Base-by-base conservation (phyloP, 2,113 vertebrate genomes). In the Cyanoramphus novaezelandiae region DNA sequence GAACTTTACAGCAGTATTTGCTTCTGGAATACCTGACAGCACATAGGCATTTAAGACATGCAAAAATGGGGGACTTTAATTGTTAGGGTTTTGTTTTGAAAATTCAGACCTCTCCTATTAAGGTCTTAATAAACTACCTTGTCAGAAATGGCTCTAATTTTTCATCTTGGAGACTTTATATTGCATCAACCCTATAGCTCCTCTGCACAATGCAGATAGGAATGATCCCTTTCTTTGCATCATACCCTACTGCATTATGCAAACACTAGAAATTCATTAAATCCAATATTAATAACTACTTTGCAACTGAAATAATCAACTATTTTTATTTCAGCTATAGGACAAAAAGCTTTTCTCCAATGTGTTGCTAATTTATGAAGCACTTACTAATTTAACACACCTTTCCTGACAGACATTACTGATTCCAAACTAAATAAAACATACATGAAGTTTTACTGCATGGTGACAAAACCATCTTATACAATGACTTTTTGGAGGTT, bases 401-500 rank as follows among this genome's bases (percentile, higher is more conserved):
- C 31, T 72, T 72, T 79, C 27, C 33, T 68, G 65, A 72, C 39
- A 81, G 37, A 29, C 50, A 65, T 41, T 23, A 78, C 17, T 35
- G 20, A 53, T 57, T 91, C 77, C 72, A 85, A 89, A 65, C 39
- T 24, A 72, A 68, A 53, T 68, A 29, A 18, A 62, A 78, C n/a
- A 64, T 16, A 80, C 18, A 18, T 3, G 0, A 80, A n/a, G 37
- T 72, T 92, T 82, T 82, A 67, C 46, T 2, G 1, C 2, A 0
- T 33, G 17, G 59, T 60, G 41, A 88, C 37, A 93, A 93, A 93
- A 39, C 1, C 46, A 69, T 37, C 37, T 79, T 70, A 52, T 35
- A 59, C 85, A 77, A 70, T 70, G 15, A 43, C 35, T 52, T 88
- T 90, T n/a, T 59, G 59, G 82, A 92, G 53, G 59, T 77, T 72